phyloP scores from a whole-genome alignment of 2,888 invertebrate species.

The Epistrophella euchroma region DNA sequence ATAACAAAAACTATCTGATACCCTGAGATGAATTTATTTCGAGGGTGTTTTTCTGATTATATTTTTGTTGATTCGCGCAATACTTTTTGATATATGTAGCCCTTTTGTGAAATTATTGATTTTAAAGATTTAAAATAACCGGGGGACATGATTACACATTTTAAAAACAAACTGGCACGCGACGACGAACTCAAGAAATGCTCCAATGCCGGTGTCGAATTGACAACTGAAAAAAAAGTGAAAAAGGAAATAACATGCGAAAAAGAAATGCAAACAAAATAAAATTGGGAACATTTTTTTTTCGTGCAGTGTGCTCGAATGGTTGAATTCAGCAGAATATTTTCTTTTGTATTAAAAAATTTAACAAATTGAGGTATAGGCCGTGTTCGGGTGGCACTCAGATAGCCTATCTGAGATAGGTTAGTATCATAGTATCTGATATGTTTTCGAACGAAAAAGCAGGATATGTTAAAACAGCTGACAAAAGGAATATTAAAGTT shows the following conservation, averaged over 20 bases:
- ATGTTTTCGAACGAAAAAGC: too few species aligned
- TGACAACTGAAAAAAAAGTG: constrained; percentile 73
- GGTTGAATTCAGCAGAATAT: not conserved
- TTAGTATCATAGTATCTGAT: too few species aligned
- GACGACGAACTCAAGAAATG: not conserved
- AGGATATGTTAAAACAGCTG: too few species aligned
- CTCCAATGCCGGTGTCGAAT: constrained; percentile 72
- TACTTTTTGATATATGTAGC: constrained; percentile 20
- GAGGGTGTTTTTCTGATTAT: constrained; percentile 3
- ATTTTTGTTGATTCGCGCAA: not conserved
- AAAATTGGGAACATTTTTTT: not conserved
- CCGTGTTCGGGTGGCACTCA: too few species aligned
- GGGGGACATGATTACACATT: constrained; percentile 13
- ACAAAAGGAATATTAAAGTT: too few species aligned
- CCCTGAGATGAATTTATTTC: not conserved
- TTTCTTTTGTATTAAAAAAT: not conserved
- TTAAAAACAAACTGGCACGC: constrained; percentile 12
- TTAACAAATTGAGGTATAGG: not conserved
- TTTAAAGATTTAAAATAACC: constrained; percentile 27
- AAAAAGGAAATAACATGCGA: constrained; percentile 25
- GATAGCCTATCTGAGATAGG: too few species aligned
- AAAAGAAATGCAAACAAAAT: constrained; percentile 34
- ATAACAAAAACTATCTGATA: not conserved
- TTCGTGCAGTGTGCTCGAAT: constrained; percentile 4
- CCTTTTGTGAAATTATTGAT: constrained; percentile 31